Evolutionary conservation across 64 coral and sea anemone genomes (phyloP).

Genomic region (Stylophora pistillata): DNA sequence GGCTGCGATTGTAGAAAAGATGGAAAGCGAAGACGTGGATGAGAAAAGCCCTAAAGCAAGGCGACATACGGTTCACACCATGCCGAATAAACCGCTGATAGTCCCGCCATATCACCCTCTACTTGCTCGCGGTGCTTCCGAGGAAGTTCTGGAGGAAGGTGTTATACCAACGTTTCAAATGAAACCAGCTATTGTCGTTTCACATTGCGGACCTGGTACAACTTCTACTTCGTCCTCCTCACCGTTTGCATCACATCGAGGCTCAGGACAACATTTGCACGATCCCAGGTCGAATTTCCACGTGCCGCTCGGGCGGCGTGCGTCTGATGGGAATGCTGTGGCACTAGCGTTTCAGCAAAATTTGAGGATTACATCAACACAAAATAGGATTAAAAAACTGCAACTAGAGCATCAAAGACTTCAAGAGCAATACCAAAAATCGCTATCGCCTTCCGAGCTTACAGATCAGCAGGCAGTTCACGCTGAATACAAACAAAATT

Average conservation of each 20-base stretch:
- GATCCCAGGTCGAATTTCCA: slow-evolving; percentile 34
- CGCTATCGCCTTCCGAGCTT: slow-evolving; percentile 83
- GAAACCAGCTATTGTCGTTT: slow-evolving; percentile 76
- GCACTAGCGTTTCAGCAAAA: slow-evolving; percentile 85
- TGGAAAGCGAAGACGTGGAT: slow-evolving; percentile 66
- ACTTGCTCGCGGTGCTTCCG: slow-evolving; percentile 24
- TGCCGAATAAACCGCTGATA: slow-evolving; percentile 64
- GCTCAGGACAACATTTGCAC: slow-evolving; percentile 44
- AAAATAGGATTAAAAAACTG: slow-evolving; percentile 78
- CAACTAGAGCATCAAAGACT: slow-evolving; percentile 93
- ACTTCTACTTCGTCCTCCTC: background rate
- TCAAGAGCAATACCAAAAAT: slow-evolving; percentile 97
- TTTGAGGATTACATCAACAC: slow-evolving; percentile 50
- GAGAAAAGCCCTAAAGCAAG: slow-evolving; percentile 62
- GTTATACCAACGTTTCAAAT: background rate
- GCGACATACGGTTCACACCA: slow-evolving; percentile 80
- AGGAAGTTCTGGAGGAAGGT: slow-evolving; percentile 42
- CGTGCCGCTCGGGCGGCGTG: slow-evolving; percentile 70
- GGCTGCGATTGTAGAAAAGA: slow-evolving; percentile 46
- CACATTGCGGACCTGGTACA: slow-evolving; percentile 64
- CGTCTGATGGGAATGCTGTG: slow-evolving; percentile 90
- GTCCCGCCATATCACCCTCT: slow-evolving; percentile 75
- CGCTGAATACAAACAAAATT: slow-evolving; percentile 85
- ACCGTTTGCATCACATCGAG: background rate
- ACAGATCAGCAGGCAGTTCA: slow-evolving; percentile 83